phyloP scores from a whole-genome alignment of 2,797 vertebrate genomes.

The Podarcis siculus region DNA sequence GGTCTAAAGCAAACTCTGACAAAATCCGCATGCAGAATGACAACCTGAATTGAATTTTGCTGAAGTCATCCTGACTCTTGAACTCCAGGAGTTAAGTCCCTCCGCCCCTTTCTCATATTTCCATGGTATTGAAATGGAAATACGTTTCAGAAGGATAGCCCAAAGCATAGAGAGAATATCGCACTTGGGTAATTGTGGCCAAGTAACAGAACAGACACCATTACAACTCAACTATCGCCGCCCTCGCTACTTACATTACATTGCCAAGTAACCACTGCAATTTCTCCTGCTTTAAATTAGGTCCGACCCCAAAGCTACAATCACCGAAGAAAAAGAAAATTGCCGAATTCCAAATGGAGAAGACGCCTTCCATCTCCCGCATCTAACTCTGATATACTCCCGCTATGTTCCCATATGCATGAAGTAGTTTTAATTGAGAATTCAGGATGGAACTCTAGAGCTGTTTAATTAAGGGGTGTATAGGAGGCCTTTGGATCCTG shows the following conservation, averaged over 20 bases:
- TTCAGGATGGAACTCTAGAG: background rate
- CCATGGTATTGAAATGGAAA: conserved; percentile 61
- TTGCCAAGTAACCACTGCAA: conserved; percentile 28
- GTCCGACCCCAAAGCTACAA: conserved; percentile 7
- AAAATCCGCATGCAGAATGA: conserved; percentile 4
- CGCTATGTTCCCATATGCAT: background rate
- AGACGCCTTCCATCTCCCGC: background rate
- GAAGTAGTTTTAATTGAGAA: background rate
- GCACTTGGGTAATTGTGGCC: conserved; percentile 60
- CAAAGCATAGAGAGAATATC: conserved; percentile 61
- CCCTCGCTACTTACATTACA: conserved; percentile 22
- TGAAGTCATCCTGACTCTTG: conserved; percentile 56
- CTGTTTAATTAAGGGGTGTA: background rate
- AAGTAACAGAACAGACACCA: conserved; percentile 42
- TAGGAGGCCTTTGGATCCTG: background rate
- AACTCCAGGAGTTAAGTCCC: conserved; percentile 60
- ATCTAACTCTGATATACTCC: background rate
- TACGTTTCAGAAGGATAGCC: conserved; percentile 66
- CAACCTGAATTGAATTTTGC: conserved; percentile 6
- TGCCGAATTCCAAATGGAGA: background rate
- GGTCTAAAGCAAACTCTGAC: conserved; percentile 32
- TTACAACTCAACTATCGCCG: conserved; percentile 40
- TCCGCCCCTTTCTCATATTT: conserved; percentile 37
- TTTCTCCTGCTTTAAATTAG: conserved; percentile 30
- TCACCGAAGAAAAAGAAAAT: background rate